Evolutionary conservation across 2,888 invertebrate species (phyloP), one percentile per base, ranked within the genome.

Genomic region (Agonopterix subpropinquella): DNA sequence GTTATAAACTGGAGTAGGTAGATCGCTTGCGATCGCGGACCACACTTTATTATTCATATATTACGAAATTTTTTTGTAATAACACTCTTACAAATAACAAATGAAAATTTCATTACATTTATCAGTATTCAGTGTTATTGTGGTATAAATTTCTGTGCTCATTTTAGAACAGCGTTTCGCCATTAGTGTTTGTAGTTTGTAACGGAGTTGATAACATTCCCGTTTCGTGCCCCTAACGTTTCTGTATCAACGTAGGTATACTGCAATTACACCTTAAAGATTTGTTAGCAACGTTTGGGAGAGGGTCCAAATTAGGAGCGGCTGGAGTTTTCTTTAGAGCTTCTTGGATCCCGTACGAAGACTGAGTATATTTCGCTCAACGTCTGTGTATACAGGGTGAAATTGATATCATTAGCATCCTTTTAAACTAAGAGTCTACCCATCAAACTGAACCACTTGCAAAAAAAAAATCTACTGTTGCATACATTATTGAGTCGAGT

Each of bases 201-300:
- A 76, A 73, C 67, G 66, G 68, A 56, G 67, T 54, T 71, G 79
- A 81, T 80, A 80, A 73, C 70, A 74, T 75, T 77, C 73, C 76
- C 70, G 75, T 70, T 70, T 57, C 56, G 59, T 64, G 58, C 58
- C 59, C 57, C 63, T 47, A 61, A 63, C 64, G 65, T 67, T 67
- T 68, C 68, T 68, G 69, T 79, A 76, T 67, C 70, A 61, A 65
- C 62, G 67, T 72, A 73, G 70, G 67, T 73, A 73, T 73, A 72
- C 72, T 71, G 75, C 76, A 78, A 80, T 80, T 79, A 81, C 73
- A 76, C 70, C 65, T 76, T 67, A 70, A 74, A 79, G 76, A 82
- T 80, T 79, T 82, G 80, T 78, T 72, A 65, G 67, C 62, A 65
- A 65, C 62, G 59, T 54, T 61, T 64, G 52, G 57, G 51, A 50